Evolutionary conservation across 2,888 invertebrate genomes (phyloP), one percentile per base, ranked within the genome.

Genomic region (Diaperis boleti): DNA sequence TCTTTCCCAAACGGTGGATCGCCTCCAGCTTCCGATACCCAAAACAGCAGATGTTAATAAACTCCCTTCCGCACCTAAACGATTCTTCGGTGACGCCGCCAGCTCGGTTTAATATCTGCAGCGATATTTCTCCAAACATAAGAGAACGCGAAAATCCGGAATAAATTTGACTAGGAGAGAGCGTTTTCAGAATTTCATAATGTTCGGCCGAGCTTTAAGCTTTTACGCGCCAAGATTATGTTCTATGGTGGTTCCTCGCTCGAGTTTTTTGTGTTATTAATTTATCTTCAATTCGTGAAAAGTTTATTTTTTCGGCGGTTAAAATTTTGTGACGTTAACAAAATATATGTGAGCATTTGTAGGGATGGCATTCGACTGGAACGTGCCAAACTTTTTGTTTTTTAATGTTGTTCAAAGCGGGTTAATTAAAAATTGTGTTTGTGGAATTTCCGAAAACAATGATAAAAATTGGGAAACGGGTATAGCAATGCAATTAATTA

Each of bases 91-190:
- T 11, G 17, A 18, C 29, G 31, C 2, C 41, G 35, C n/a, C 14
- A 47, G 26, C 47, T 7, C 31, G 35, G 61, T 74, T 71, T 75
- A 75, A 75, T 75, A 75, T 74, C 68, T 45, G 39, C 49, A 69
- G 68, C 68, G 73, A 72, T 73, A 71, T 72, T 72, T 69, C 66
- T 67, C 63, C 68, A 72, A 72, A 71, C 66, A 70, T 66, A 33
- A 62, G 66, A 71, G 71, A 68, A 71, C 66, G 68, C 66, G 73
- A 72, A 74, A 74, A 74, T 72, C 73, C 72, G 66, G 71, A 74
- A 74, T 73, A 73, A 75, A 76, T 76, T 73, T 74, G 72, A 69
- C 73, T 72, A 65, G 66, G 33, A 41, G 44, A 37, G 41, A 39
- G 42, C 66, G 67, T 71, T 68, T 70, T 68, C 64, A 69, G 73